Evolutionary conservation across 2,888 invertebrate genomes (phyloP), one percentile per base, ranked within the genome.

Genomic region (Matsumyia berberina): DNA sequence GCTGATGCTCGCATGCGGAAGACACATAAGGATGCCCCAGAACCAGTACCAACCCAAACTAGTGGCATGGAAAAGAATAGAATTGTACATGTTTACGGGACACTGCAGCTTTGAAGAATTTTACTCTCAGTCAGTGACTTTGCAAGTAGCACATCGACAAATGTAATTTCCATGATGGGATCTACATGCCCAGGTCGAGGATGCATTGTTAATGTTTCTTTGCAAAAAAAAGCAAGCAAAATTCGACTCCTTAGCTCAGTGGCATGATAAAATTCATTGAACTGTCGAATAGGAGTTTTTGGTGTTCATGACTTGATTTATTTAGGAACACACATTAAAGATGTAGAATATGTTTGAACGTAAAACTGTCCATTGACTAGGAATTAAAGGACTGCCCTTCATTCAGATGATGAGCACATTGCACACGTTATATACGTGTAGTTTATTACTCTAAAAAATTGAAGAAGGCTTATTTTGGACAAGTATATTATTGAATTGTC

Each of bases 61-160:
- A 15, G 60, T 58, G 51, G 24, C 19, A 82, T 53, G 77, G 11
- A 76, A 69, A 51, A 60, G 67, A 74, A 66, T 60, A 62, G 58
- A 46, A 42, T 57, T 39, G 42, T 49, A 35, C 31, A 55, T 73
- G 49, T 79, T 69, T 73, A 51, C 49, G 42, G 49, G 53, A 67
- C 39, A 24, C 44, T 72, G 74, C 29, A 64, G 51, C 39, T 81
- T 42, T 12, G 57, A 70, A 66, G 33, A 51, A 53, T 31, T 70
- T 37, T 62, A 37, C 55, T 78, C 67, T 44, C 82, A 82, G 78
- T 78, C 82, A 73, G 78, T 78, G 82, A 78, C 82, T 82, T 66
- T 67, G 60, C 78, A 73, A 78, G 78, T 37, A 67, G 72, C 51
- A 39, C 70, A 60, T 42, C 67, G 82, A 73, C 70, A 78, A 78